Evolutionary conservation across 2,113 vertebrate species (phyloP).

Genomic region (Notothenia rossii): DNA sequence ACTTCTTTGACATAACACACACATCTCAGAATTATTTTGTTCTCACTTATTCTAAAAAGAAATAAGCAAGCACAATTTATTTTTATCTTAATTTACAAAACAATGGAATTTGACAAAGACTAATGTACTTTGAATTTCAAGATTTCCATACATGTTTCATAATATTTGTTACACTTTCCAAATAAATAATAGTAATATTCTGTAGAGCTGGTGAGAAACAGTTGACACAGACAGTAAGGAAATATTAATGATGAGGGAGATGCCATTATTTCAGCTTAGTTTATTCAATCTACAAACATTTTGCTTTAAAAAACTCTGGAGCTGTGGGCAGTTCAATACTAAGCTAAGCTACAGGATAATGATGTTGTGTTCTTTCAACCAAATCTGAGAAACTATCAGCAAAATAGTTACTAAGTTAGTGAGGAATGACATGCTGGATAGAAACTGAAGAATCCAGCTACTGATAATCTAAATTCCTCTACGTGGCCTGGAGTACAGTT

Average conservation of each 20-base stretch:
- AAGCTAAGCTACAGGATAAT: not conserved
- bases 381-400: no score
- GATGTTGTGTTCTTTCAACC: not conserved
- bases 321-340: not conserved
- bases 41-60: not conserved
- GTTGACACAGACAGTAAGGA: not conserved
- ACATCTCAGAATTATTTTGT: not conserved
- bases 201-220: slow-evolving; percentile 25
- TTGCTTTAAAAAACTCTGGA: not conserved
- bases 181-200: no score
- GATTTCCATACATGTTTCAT: not conserved
- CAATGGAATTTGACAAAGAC: no score
- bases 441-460: not conserved
- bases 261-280: not conserved
- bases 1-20: not conserved
- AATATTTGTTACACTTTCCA: slow-evolving; percentile 16
- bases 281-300: not conserved
- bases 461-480: not conserved
- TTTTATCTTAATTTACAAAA: no score
- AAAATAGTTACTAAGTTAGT: no score
- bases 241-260: not conserved
- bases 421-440: not conserved
- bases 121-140: no score
- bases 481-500: not conserved
- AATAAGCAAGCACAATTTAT: not conserved